A percentile compares a stretch with the other conserved stretches of the same genome.
phyloP scores from a whole-genome alignment of 2,113 vertebrate genomes.

The Grus americana region DNA sequence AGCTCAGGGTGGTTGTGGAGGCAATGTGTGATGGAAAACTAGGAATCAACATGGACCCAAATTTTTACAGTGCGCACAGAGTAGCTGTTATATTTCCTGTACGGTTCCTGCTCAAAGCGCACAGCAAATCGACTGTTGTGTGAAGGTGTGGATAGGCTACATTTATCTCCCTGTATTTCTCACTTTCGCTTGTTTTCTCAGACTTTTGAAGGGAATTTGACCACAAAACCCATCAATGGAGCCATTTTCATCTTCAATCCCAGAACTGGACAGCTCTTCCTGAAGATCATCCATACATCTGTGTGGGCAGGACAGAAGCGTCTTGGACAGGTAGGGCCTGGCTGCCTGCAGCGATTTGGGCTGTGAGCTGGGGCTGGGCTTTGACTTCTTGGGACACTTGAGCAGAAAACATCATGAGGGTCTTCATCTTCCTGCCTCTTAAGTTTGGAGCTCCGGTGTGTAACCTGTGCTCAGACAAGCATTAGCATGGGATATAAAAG shows the following conservation, averaged over 20 bases:
- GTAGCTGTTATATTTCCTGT: accelerated
- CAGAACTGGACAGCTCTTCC: slow-evolving; percentile 97
- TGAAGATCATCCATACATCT: slow-evolving; percentile 99
- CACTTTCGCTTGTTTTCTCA: slow-evolving; percentile 45
- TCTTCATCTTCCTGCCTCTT: neutral
- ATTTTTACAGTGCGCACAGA: neutral
- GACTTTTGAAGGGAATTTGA: slow-evolving; percentile 99
- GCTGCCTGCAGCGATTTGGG: neutral
- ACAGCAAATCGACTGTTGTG: neutral
- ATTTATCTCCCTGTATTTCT: neutral
- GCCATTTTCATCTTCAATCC: slow-evolving; percentile 99
- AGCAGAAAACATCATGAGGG: neutral
- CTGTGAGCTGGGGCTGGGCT: neutral
- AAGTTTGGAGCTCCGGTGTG: neutral
- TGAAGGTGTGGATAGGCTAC: neutral
- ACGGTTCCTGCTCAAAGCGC: neutral
- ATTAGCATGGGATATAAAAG: neutral
- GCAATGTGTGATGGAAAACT: accelerated
- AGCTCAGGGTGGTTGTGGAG: neutral
- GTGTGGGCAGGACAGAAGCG: slow-evolving; percentile 99
- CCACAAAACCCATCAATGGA: slow-evolving; percentile 98
- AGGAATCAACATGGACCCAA: accelerated
- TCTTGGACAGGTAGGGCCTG: slow-evolving; percentile 88
- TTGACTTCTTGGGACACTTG: neutral
- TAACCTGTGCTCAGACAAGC: neutral